phyloP scores from a whole-genome alignment of 2,797 vertebrate genomes.

The Glossophaga mutica region DNA sequence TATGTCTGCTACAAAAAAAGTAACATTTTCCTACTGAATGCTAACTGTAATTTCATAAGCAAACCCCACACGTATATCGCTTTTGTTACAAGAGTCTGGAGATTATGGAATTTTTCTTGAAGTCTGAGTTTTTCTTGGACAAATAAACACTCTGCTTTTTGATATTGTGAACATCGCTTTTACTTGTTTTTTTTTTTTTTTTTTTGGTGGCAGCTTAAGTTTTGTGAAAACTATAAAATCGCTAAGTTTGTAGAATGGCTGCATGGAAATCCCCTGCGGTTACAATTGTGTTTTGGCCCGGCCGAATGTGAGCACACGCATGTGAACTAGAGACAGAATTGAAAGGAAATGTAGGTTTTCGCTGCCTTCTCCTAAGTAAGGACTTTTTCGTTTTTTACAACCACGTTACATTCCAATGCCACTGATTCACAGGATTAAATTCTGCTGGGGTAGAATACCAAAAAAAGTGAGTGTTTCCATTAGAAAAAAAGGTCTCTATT shows the following conservation, averaged over 20 bases:
- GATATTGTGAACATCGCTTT: not conserved
- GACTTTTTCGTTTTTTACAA: not conserved
- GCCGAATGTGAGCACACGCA: not conserved
- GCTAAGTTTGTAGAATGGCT: not conserved
- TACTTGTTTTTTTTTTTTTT: not conserved
- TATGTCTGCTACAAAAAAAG: not conserved
- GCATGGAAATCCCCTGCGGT: not conserved
- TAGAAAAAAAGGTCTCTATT: not conserved
- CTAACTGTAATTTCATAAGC: not conserved
- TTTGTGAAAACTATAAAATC: not conserved
- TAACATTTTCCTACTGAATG: not conserved
- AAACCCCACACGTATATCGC: not conserved
- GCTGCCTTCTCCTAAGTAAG: not conserved
- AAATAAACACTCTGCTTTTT: not conserved
- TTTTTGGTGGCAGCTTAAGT: not conserved
- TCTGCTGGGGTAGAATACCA: not conserved
- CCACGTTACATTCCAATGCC: not conserved
- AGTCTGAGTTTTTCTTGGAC: not conserved
- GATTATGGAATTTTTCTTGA: not conserved
- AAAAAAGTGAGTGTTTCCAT: not conserved
- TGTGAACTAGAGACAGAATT: not conserved
- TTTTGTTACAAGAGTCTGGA: not conserved
- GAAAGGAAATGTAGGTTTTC: not conserved
- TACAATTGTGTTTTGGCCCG: not conserved
- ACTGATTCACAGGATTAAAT: not conserved